phyloP scores from a whole-genome alignment of 2,113 vertebrate species.

The Tamias sibiricus region DNA sequence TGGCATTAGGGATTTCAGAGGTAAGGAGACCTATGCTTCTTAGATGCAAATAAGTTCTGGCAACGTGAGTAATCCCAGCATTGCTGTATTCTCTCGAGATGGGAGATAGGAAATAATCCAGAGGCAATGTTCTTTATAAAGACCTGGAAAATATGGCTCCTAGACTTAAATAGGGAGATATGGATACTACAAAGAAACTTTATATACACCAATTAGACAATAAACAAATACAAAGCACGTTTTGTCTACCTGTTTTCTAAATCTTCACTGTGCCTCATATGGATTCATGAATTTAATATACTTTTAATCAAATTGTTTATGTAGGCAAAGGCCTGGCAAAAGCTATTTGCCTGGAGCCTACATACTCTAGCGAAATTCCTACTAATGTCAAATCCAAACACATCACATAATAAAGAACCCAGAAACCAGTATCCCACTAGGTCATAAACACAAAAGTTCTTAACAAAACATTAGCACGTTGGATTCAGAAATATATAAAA shows the following conservation, averaged over 20 bases:
- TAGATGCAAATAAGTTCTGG: not conserved
- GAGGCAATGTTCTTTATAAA: not conserved
- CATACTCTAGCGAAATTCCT: not conserved
- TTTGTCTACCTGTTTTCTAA: not conserved
- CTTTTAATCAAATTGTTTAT: not conserved
- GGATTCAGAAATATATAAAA: not conserved
- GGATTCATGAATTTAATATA: not conserved
- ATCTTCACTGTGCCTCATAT: not conserved
- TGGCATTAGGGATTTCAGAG: not conserved
- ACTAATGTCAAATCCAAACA: not conserved
- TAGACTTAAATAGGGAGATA: not conserved
- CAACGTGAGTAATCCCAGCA: not conserved
- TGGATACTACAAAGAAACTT: not conserved
- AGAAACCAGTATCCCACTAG: not conserved
- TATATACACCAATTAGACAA: not conserved
- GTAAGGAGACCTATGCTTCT: not conserved
- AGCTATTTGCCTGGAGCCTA: not conserved
- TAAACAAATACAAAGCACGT: not conserved
- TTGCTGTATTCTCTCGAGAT: not conserved
- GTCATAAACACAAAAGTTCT: not conserved
- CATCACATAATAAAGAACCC: not conserved
- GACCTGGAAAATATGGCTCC: not conserved
- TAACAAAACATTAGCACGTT: conserved; percentile 2
- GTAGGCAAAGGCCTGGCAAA: not conserved
- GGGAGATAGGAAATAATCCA: not conserved